Evolutionary conservation across 1,140 invertebrate species (phyloP).

Genomic region (Bicyclus anynana): DNA sequence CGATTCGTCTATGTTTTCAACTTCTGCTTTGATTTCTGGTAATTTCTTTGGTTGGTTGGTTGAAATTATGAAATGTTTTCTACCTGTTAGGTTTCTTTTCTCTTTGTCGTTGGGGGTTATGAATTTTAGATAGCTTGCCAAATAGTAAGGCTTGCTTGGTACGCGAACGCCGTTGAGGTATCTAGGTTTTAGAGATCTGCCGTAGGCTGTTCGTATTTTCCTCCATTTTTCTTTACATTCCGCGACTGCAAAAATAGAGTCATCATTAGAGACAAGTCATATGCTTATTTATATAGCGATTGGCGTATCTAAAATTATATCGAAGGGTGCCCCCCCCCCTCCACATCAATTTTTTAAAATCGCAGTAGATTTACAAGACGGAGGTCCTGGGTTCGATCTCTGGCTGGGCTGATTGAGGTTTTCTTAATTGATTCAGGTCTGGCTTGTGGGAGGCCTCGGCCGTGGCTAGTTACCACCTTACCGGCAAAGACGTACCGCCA

Average conservation of each 20-base stretch:
- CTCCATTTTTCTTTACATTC: slow-evolving; percentile 8
- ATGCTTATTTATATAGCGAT: too few species aligned
- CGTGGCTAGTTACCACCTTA: too few species aligned
- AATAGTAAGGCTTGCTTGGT: neutral
- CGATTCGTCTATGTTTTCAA: neutral
- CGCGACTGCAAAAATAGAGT: neutral
- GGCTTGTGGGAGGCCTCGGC: too few species aligned
- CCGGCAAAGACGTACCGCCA: too few species aligned
- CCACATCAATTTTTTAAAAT: too few species aligned
- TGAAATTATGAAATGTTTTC: neutral
- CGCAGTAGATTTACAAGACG: too few species aligned
- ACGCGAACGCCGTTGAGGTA: neutral
- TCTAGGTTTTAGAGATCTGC: neutral
- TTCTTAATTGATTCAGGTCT: too few species aligned
- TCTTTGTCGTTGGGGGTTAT: neutral
- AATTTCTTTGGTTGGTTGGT: neutral
- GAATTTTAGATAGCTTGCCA: neutral
- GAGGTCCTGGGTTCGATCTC: too few species aligned
- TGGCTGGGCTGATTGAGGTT: too few species aligned
- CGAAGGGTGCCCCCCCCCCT: too few species aligned
- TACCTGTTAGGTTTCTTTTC: neutral
- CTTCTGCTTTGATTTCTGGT: neutral
- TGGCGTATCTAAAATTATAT: too few species aligned
- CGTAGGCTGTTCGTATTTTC: slow-evolving; percentile 1
- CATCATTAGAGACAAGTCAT: too few species aligned